Evolutionary conservation across 2,113 vertebrate species (phyloP).

Genomic region (Nannospalax galili): DNA sequence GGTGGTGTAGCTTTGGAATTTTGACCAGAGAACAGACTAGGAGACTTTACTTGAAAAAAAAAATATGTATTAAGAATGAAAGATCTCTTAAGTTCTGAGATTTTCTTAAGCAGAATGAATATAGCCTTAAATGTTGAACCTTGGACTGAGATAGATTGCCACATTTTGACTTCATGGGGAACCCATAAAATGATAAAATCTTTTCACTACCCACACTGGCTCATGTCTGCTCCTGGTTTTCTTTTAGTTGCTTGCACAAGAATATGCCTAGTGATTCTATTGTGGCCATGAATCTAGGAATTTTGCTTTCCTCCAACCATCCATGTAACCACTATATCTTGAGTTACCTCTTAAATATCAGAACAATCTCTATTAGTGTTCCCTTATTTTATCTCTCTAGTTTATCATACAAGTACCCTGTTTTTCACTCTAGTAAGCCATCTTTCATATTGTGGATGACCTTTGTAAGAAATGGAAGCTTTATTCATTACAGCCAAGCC

Average conservation of each 20-base stretch:
- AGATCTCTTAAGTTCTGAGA: background rate
- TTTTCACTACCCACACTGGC: background rate
- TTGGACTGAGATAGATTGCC: background rate
- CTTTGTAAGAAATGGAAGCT: background rate
- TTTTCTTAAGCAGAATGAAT: background rate
- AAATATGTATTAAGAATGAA: too few species aligned
- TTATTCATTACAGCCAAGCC: background rate
- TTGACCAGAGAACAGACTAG: too few species aligned
- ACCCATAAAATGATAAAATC: background rate
- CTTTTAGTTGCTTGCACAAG: background rate
- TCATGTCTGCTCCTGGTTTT: background rate
- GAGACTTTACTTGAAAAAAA: too few species aligned
- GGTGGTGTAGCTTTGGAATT: too few species aligned
- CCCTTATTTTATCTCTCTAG: background rate
- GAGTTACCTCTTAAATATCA: background rate
- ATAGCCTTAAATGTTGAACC: background rate
- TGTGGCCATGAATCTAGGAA: too few species aligned
- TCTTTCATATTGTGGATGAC: background rate
- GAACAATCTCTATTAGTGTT: background rate
- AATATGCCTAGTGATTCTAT: background rate
- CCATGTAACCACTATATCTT: too few species aligned
- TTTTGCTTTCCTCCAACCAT: too few species aligned
- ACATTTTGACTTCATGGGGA: background rate
- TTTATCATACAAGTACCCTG: background rate
- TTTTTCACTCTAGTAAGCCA: background rate